Evolutionary conservation across 2,113 vertebrate genomes (phyloP).

Genomic region (Capreolus pygargus): DNA sequence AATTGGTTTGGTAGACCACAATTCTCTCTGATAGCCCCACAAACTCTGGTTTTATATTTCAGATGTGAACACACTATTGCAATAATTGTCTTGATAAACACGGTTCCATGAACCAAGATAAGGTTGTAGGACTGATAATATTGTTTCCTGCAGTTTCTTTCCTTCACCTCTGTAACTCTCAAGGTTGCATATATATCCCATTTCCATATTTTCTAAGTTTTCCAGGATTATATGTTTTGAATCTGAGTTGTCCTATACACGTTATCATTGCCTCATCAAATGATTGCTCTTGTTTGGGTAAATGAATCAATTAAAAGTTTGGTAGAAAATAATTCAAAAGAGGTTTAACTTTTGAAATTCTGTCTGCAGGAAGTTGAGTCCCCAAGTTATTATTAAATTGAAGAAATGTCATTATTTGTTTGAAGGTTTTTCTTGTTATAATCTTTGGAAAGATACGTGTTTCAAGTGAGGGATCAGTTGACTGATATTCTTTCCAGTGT

Average conservation of each 20-base stretch:
- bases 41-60: background rate
- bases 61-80: background rate
- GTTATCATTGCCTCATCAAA: background rate
- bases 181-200: background rate
- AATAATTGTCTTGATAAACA: background rate
- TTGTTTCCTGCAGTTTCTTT: background rate
- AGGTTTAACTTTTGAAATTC: background rate
- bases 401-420: background rate
- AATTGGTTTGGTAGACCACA: background rate
- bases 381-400: background rate
- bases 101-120: background rate
- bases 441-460: background rate
- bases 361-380: background rate
- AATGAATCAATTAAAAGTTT: background rate
- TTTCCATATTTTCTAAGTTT: background rate
- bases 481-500: background rate
- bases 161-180: background rate
- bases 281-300: background rate
- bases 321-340: background rate
- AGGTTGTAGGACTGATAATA: background rate
- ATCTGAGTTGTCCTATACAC: background rate
- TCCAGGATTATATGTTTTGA: background rate
- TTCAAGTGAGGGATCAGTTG: background rate
- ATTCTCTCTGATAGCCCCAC: background rate
- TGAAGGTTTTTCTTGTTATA: background rate